Conservation (phyloP, 2,888 invertebrate genomes). For the Platynereis dumerilii region DNA sequence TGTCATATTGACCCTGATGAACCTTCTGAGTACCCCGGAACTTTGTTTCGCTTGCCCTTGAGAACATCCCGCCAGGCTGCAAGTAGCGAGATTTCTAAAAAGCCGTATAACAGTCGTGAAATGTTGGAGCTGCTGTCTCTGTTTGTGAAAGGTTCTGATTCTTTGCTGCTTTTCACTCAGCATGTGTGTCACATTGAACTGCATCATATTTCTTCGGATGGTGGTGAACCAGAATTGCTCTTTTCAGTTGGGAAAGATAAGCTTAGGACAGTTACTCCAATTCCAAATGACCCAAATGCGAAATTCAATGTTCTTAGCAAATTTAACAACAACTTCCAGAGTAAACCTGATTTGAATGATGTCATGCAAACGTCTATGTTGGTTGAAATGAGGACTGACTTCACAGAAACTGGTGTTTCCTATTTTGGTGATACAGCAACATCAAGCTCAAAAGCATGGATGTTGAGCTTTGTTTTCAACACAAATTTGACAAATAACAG, state of each 20-base stretch:
- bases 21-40: conserved; percentile 34
- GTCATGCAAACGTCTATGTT: background rate
- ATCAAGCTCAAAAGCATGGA: too few relatives aligned
- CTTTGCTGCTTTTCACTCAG: conserved; percentile 54
- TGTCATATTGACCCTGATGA: conserved; percentile 33
- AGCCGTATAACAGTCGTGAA: conserved; percentile 43
- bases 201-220: conserved; percentile 38
- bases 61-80: conserved; percentile 37
- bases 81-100: conserved; percentile 43
- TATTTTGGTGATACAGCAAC: too few relatives aligned
- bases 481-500: background rate
- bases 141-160: conserved; percentile 41
- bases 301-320: background rate
- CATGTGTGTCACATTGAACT: conserved; percentile 43
- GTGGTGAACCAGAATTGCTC: conserved; percentile 14
- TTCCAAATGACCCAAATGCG: background rate
- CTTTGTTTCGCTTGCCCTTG: conserved; percentile 43
- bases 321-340: background rate
- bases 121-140: conserved; percentile 43
- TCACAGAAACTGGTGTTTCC: background rate
- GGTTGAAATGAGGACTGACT: background rate
- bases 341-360: too few relatives aligned
- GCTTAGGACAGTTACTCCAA: background rate
- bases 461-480: background rate
- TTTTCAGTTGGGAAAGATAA: conserved; percentile 20